Base-by-base conservation (phyloP, 92 coral and sea anemone species). In the Phenganax marumi region DNA sequence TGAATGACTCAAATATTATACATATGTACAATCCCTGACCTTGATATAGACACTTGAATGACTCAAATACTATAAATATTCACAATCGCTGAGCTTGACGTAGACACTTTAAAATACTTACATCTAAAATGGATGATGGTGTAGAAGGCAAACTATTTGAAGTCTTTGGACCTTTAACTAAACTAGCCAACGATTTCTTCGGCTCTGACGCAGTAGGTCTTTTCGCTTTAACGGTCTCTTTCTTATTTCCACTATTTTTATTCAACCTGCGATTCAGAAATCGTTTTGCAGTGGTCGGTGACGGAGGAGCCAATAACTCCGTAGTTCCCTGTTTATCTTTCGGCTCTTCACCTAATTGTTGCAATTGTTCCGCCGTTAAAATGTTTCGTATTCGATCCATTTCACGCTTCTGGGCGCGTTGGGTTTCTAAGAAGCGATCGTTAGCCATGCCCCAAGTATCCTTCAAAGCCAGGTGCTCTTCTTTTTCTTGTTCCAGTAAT, bases 381-480 rank as follows among this genome's bases (percentile, higher is more conserved):
- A 91, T 73, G 53, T 84, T 92, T 88, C 91, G 87, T 68, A 96
- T 88, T 76, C 86, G 75, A 1, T 79, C 82, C 60, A 85, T 80
- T 60, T 93, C 92, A 61, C 75, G 65, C 19, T 84, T 82, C 61
- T 92, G 99, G 43, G 88, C 70, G 56, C 84, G 88, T 25, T 90
- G 92, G 51, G 89, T 91, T 53, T 92, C 97, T 12, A 92, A 84
- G 64, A 96, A 96, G 75, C 93, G 99, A 33, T 92, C 90, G 68
- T 96, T 96, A 23, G 99, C 99, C 97, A 92, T 92, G 70, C 93
- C 91, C 99, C 99, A 96, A 25, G 99, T 96, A 78, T 96, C 89
- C 77, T 96, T 96, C 55, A 96, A 82, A 63, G 93, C 99, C 50
- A 80, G 54, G 84, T 96, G 99, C 26, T 90, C 88, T 81, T 89